phyloP scores from a whole-genome alignment of 2,113 vertebrate genomes.

The Sphaerodactylus townsendi region DNA sequence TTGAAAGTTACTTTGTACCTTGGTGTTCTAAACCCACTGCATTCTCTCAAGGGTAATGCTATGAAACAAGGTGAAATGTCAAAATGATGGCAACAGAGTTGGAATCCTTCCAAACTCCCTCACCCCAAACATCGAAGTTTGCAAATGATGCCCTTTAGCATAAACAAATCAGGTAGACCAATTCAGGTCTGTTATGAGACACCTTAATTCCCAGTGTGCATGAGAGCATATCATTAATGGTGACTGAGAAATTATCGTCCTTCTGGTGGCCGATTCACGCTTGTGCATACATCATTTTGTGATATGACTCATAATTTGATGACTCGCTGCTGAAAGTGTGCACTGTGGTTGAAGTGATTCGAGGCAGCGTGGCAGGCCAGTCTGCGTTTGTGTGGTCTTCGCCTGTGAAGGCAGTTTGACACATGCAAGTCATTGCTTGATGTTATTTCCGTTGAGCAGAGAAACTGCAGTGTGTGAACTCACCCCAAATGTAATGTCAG shows the following conservation, averaged over 20 bases:
- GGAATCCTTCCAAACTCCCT: too few relatives aligned
- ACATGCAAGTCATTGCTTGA: not conserved
- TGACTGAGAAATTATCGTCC: not conserved
- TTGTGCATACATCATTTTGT: not conserved
- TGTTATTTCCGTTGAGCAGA: not conserved
- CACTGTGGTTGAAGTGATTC: not conserved
- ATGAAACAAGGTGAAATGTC: not conserved
- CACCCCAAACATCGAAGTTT: not conserved
- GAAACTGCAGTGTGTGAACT: not conserved
- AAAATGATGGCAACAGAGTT: not conserved
- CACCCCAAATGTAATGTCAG: not conserved
- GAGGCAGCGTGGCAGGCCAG: not conserved
- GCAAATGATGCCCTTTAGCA: too few relatives aligned
- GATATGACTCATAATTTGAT: not conserved
- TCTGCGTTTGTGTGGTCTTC: not conserved
- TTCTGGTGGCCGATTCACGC: constrained; percentile 4
- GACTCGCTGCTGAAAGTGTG: not conserved
- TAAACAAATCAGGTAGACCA: too few relatives aligned
- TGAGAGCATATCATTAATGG: not conserved
- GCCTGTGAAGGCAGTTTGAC: not conserved
- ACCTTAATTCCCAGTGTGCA: not conserved
- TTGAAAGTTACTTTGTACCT: too few relatives aligned
- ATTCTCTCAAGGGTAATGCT: not conserved
- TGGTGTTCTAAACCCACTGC: not conserved
- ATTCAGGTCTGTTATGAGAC: not conserved